These are phyloP conservation scores for Siniperca knerii DNA, from an alignment of 2,113 vertebrate species.

Conservation along the genomic window DNA sequence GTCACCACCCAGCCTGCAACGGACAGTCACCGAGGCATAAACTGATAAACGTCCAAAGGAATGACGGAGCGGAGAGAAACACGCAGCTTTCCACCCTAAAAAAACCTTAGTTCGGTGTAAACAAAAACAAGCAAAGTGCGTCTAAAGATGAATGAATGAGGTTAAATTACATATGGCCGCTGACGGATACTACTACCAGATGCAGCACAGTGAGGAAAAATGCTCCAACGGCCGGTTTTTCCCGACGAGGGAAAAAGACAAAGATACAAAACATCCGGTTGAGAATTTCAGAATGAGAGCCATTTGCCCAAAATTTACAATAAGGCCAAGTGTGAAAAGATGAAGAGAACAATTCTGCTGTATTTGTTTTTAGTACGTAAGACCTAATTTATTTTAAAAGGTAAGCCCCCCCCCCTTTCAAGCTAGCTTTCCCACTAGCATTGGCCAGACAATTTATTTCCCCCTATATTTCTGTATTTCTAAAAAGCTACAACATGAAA, in stretches of 20 bases:
- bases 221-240: slow-evolving; percentile 2
- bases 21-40: slow-evolving; percentile 66
- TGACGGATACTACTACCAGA: slow-evolving; percentile 10
- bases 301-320: no score
- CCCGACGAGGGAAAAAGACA: no score
- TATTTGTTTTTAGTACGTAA: background rate
- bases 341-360: background rate
- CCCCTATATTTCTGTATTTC: background rate
- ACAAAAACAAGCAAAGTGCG: background rate
- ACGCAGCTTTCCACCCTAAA: background rate
- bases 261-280: slow-evolving; percentile 26
- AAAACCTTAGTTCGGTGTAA: accelerated
- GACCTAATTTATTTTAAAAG: background rate
- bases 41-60: slow-evolving; percentile 46
- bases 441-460: background rate
- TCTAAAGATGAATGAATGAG: slow-evolving; percentile 59
- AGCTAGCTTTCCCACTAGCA: background rate
- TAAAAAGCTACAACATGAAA: background rate
- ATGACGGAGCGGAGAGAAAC: background rate
- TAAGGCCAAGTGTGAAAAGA: background rate
- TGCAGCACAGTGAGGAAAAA: slow-evolving; percentile 26
- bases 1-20: slow-evolving; percentile 76
- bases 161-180: slow-evolving; percentile 63
- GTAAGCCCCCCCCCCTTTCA: background rate
- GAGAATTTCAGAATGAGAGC: slow-evolving; percentile 59